These are phyloP conservation scores for Monochamus alternatus DNA, from an alignment of 2,888 invertebrate genomes.

Conservation along the genomic window DNA sequence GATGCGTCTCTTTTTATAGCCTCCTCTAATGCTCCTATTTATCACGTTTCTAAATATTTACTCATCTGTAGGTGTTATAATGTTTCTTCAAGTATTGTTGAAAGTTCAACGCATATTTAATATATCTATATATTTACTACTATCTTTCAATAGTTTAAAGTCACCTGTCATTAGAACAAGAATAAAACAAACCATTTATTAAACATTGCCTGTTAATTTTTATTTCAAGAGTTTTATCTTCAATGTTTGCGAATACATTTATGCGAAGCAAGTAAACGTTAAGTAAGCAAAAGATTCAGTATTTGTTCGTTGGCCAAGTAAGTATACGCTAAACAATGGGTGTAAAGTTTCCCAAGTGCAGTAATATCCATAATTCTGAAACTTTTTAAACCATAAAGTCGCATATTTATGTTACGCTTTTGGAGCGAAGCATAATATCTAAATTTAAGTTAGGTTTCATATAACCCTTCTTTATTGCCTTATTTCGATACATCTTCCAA, in stretches of 20 bases:
- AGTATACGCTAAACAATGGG: constrained; percentile 59
- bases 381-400: constrained; percentile 66
- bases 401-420: constrained; percentile 62
- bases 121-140: too few species aligned
- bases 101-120: too few species aligned
- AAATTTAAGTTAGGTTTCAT: constrained; percentile 67
- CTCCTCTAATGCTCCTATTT: constrained; percentile 67
- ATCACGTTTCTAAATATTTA: constrained; percentile 61
- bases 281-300: constrained; percentile 55
- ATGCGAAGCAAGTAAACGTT: constrained; percentile 50
- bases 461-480: constrained; percentile 69
- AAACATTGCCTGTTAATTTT: not conserved
- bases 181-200: too few species aligned
- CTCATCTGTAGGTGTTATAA: not conserved
- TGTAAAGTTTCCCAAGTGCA: constrained; percentile 60
- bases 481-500: constrained; percentile 69
- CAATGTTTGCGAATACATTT: constrained; percentile 50
- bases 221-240: constrained; percentile 35
- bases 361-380: constrained; percentile 64
- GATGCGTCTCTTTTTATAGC: constrained; percentile 70
- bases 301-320: constrained; percentile 55
- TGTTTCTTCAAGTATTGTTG: too few species aligned
- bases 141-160: too few species aligned
- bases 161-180: too few species aligned
- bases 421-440: constrained; percentile 65